Percentiles rank a stretch among this genome's conserved stretches.
These are phyloP conservation scores for Drosophila ficusphila DNA, from an alignment of 1,140 invertebrate genomes.

Conservation along the genomic window DNA sequence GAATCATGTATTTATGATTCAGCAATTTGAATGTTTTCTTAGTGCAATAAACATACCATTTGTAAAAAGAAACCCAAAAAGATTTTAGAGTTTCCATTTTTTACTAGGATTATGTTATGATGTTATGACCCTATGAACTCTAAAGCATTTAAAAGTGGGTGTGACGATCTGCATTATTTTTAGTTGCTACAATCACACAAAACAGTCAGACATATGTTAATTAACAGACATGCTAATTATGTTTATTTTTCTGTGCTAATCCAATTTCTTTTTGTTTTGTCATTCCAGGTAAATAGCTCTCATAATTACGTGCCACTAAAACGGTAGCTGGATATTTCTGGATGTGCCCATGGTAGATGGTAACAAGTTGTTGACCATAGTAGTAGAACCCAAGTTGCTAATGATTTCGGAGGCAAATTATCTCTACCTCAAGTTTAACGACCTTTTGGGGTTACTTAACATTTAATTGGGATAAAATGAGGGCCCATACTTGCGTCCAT, in stretches of 20 bases:
- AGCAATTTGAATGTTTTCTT: background rate
- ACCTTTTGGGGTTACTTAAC: constrained; percentile 44
- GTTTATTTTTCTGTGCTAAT: constrained; percentile 33
- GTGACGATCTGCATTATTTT: constrained; percentile 4
- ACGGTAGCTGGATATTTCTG: constrained; percentile 21
- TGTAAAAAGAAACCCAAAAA: background rate
- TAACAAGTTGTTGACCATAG: constrained; percentile 20
- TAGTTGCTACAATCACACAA: background rate
- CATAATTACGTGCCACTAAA: constrained; percentile 23
- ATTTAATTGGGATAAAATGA: constrained; percentile 36
- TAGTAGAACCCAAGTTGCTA: constrained; percentile 21
- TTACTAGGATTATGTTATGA: no score
- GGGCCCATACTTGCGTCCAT: constrained; percentile 35
- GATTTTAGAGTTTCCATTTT: background rate
- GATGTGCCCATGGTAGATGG: constrained; percentile 3
- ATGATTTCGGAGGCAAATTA: constrained; percentile 28
- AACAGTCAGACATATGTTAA: constrained; percentile 9
- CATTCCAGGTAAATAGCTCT: constrained; percentile 58
- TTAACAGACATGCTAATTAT: constrained; percentile 23
- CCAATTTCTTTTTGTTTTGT: constrained; percentile 30
- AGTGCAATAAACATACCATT: background rate
- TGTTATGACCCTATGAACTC: background rate
- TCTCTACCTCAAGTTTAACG: constrained; percentile 45
- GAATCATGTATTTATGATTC: background rate
- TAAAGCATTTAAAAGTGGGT: background rate